Evolutionary conservation across 2,797 vertebrate species (phyloP).

Genomic region (Rhinatrema bivittatum): DNA sequence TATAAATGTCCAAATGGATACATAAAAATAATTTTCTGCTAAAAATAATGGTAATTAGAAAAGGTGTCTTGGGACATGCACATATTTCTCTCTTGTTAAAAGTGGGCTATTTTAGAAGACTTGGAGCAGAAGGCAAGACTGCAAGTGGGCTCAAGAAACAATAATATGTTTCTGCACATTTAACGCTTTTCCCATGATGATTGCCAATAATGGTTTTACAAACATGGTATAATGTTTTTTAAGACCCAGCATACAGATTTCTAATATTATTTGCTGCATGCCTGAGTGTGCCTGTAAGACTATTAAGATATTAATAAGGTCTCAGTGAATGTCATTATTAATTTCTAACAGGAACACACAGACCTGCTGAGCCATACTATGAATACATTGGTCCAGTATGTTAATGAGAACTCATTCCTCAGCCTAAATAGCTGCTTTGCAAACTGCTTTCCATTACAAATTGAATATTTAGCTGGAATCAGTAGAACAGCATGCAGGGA

Average conservation of each 20-base stretch:
- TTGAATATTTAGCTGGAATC: too few species aligned
- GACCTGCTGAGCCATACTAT: conserved; percentile 26
- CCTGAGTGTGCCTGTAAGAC: conserved; percentile 19
- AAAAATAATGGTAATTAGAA: too few species aligned
- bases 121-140: not conserved
- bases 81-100: too few species aligned
- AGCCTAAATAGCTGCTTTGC: conserved; percentile 25
- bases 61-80: too few species aligned
- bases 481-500: too few species aligned
- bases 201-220: not conserved
- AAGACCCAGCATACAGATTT: too few species aligned
- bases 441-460: conserved; percentile 21
- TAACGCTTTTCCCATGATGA: not conserved
- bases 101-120: too few species aligned
- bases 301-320: conserved; percentile 42
- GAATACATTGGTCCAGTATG: conserved; percentile 42
- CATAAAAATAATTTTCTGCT: too few species aligned
- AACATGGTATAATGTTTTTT: too few species aligned
- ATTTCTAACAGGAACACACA: conserved; percentile 41
- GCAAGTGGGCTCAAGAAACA: not conserved
- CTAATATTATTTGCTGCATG: conserved; percentile 22
- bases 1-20: too few species aligned
- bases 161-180: not conserved
- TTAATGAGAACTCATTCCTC: conserved; percentile 37
- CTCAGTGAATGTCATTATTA: conserved; percentile 33